phyloP scores from a whole-genome alignment of 2,888 invertebrate species.

The Timandra comae region DNA sequence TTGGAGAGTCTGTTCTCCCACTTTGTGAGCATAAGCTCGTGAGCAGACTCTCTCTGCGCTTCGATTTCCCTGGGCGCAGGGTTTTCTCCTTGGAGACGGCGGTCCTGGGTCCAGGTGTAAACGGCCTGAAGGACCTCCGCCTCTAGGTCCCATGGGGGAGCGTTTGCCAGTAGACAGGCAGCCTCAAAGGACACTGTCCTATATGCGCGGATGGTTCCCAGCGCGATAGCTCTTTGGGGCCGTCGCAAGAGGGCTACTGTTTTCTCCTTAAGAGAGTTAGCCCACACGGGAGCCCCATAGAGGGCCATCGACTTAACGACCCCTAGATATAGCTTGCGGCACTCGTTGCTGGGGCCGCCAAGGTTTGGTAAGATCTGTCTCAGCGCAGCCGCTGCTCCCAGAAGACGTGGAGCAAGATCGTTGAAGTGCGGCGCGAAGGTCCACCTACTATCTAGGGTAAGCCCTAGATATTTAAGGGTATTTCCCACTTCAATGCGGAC shows the following conservation, averaged over 20 bases:
- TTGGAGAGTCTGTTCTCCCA: too few relatives aligned
- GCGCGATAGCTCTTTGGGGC: constrained; percentile 2
- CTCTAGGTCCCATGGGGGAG: constrained; percentile 8
- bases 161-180: constrained; percentile 5
- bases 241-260: not conserved
- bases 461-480: not conserved
- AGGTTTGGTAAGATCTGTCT: not conserved
- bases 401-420: not conserved
- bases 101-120: too few relatives aligned
- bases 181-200: constrained; percentile 7
- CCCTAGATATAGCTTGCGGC: not conserved
- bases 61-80: not conserved
- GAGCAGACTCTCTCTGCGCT: too few relatives aligned
- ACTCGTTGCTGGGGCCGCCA: not conserved
- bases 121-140: constrained; percentile 2
- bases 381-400: constrained; percentile 1
- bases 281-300: constrained; percentile 1
- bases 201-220: constrained; percentile 3
- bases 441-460: not conserved
- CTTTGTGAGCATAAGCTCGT: too few relatives aligned
- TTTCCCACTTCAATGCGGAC: not conserved
- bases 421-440: not conserved
- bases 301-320: constrained; percentile 1
- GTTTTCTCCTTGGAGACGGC: too few relatives aligned
- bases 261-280: too few relatives aligned